Conservation (phyloP, 37 sponge, comb jelly and placozoan species). For the Cliona cf. orientalis region DNA sequence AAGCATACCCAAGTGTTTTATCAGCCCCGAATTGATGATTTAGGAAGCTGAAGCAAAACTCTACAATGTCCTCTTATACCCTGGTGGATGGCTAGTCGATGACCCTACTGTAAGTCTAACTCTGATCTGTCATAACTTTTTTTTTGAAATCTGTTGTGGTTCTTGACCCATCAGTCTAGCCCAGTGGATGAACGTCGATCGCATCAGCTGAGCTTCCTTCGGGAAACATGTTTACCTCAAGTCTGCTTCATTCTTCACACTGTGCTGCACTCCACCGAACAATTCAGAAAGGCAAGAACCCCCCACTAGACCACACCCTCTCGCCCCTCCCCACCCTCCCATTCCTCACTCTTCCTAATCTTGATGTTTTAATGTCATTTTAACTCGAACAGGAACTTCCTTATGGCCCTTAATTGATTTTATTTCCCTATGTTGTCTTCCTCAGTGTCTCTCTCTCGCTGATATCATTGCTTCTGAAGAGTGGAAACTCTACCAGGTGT, state of each 20-base stretch:
- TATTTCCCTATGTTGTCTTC: not conserved
- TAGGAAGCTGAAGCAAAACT: conserved; percentile 74
- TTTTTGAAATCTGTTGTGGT: no score
- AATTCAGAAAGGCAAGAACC: conserved; percentile 52
- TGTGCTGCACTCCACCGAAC: conserved; percentile 68
- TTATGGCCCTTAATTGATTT: not conserved
- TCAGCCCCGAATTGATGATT: not conserved
- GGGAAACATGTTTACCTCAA: conserved; percentile 75
- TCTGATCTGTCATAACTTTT: no score
- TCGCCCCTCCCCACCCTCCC: not conserved
- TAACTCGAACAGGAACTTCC: not conserved
- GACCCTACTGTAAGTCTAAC: conserved; percentile 23
- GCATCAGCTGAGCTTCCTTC: conserved; percentile 59
- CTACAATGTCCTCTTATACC: conserved; percentile 80
- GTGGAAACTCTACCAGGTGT: conserved; percentile 73
- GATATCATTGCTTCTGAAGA: conserved; percentile 80
- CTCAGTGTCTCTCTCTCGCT: conserved; percentile 75
- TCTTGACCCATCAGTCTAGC: not conserved
- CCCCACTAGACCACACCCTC: not conserved
- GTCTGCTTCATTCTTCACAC: conserved; percentile 72
- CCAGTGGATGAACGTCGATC: not conserved
- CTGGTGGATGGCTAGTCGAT: conserved; percentile 90
- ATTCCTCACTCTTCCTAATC: not conserved
- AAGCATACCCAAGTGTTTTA: not conserved
- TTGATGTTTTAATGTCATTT: not conserved